Conservation (phyloP, 2,113 vertebrate genomes). For the Trematomus loennbergii region DNA sequence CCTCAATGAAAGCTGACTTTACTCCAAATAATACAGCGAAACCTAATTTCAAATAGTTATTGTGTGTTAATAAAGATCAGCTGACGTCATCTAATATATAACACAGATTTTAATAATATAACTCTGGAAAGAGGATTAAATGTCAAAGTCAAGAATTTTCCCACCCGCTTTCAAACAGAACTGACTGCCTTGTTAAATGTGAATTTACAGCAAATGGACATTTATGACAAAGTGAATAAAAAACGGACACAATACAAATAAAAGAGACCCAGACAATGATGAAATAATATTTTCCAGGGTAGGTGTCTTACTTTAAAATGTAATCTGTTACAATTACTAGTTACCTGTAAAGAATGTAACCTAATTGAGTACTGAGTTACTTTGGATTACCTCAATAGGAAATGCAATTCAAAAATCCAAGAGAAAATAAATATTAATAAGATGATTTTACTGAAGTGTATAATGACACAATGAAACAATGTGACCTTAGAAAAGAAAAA, state of each 20-base stretch:
- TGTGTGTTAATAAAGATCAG: constrained; percentile 45
- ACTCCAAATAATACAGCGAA: constrained; percentile 6
- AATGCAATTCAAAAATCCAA: no score
- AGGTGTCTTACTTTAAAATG: no score
- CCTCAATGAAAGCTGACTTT: constrained; percentile 21
- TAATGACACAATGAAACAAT: no score
- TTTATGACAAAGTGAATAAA: constrained; percentile 62
- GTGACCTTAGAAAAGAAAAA: no score
- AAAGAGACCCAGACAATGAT: constrained; percentile 48
- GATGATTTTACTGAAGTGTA: no score
- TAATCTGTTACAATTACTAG: no score
- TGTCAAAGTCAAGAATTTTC: constrained; percentile 47
- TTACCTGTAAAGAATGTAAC: no score
- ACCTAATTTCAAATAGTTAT: constrained; percentile 42
- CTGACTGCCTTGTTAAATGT: constrained; percentile 42
- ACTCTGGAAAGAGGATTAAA: constrained; percentile 61
- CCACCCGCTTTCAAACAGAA: constrained; percentile 40
- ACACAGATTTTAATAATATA: background rate
- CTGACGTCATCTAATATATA: constrained; percentile 43
- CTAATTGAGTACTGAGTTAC: no score
- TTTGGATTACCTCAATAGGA: no score
- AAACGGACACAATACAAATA: constrained; percentile 55
- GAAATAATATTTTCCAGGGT: constrained; percentile 62
- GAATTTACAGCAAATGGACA: constrained; percentile 57
- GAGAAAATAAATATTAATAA: no score